Base-by-base conservation (phyloP, 2,888 invertebrate genomes). In the Dryomyza anilis region DNA sequence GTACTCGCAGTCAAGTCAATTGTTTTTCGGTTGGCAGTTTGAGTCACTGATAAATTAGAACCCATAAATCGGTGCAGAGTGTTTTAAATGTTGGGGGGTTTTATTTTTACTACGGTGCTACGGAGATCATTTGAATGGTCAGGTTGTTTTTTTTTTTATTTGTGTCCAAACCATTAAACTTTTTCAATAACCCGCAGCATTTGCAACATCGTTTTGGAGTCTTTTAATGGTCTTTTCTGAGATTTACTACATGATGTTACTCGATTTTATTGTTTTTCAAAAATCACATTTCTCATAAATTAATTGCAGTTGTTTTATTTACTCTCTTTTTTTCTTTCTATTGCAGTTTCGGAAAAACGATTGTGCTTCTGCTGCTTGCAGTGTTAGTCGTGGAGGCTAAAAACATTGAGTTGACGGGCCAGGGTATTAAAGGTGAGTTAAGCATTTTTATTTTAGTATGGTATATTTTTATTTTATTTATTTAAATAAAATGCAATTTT, bases 381-480 rank as follows among this genome's bases (percentile, higher is more conserved):
- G 50, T 60, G 21, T 46, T 66, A 21, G 29, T 67, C 50, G 66
- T 64, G 53, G 65, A 67, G 25, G 59, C 65, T 14, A 61, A 68
- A 5, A 58, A 70, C 3, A 43, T 79, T 16, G 75, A 78, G 4
- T 58, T 76, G 19, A 67, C 57, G 1, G 81, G 78, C 1, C 76
- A 80, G 50, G 67, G 72, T 1, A 77, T 80, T 14, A 77, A 80
- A 72, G 81, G 78, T 78, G 57, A 72, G 69, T 64, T n/a, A n/a
- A n/a, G n/a, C n/a, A n/a, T n/a, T n/a, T n/a, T n/a, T n/a, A n/a
- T n/a, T n/a, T n/a, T n/a, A n/a, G n/a, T n/a, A n/a, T n/a, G n/a
- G n/a, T n/a, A n/a, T n/a, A n/a, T n/a, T n/a, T n/a, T n/a, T n/a
- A n/a, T n/a, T n/a, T n/a, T n/a, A n/a, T n/a, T n/a, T n/a, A n/a